phyloP scores from a whole-genome alignment of 2,888 invertebrate species.

The Morpho deidamia region DNA sequence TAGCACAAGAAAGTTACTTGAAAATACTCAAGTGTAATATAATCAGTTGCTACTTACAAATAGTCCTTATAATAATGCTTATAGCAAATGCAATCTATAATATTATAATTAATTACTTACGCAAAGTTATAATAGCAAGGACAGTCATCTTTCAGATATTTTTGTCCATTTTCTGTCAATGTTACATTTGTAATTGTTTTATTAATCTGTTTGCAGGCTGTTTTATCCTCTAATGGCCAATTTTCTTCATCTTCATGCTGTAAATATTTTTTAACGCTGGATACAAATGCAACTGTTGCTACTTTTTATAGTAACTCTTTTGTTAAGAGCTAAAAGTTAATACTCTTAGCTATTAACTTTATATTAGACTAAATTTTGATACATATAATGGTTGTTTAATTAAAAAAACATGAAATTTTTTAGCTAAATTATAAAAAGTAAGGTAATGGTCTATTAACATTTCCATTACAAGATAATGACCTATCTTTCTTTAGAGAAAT shows the following conservation, averaged over 20 bases:
- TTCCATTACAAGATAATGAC: too few species aligned
- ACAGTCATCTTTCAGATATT: conserved; percentile 60
- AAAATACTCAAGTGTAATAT: too few species aligned
- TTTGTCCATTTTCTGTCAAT: conserved; percentile 42
- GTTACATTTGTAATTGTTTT: conserved; percentile 46
- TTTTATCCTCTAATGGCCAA: conserved; percentile 59
- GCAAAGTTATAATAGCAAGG: conserved; percentile 71
- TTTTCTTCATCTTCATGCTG: conserved; percentile 71
- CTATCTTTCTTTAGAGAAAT: too few species aligned
- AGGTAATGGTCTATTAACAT: too few species aligned
- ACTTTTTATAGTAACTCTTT: not conserved
- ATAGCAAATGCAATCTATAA: not conserved
- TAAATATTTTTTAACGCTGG: conserved; percentile 2
- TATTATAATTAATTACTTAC: conserved; percentile 11
- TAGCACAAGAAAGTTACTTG: too few species aligned
- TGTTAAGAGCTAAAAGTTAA: not conserved
- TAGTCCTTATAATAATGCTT: too few species aligned
- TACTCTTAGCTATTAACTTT: not conserved
- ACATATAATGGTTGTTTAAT: not conserved
- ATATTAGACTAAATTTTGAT: not conserved
- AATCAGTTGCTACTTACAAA: not conserved
- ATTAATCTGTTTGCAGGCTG: conserved; percentile 46
- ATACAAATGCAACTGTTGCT: not conserved
- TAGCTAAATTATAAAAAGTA: too few species aligned
- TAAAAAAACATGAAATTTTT: not conserved